phyloP scores from a whole-genome alignment of 2,888 invertebrate genomes.

The Pinctada fucata region DNA sequence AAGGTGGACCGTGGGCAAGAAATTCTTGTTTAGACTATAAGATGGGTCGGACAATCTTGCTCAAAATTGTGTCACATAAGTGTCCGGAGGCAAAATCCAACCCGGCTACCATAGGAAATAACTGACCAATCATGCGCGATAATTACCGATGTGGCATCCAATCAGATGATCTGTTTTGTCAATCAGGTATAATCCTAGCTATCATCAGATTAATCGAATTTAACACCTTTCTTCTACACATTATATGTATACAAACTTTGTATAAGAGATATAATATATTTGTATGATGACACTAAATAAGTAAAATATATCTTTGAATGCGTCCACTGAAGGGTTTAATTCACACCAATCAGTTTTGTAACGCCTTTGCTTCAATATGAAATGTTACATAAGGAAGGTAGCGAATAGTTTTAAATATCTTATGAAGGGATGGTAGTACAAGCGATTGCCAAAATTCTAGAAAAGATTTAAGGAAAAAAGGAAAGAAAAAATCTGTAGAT shows the following conservation, averaged over 20 bases:
- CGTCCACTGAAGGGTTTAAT: no score
- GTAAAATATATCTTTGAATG: no score
- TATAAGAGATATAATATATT: no score
- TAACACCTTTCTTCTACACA: neutral
- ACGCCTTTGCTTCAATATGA: no score
- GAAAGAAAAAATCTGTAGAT: neutral
- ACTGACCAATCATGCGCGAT: neutral
- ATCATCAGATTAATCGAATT: neutral
- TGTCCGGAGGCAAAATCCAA: neutral
- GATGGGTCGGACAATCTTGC: neutral
- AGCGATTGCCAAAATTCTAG: neutral
- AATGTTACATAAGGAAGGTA: no score
- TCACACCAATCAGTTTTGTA: no score
- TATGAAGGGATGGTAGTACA: no score
- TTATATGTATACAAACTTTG: no score
- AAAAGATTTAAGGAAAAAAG: neutral
- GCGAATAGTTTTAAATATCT: no score
- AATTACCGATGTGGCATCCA: neutral
- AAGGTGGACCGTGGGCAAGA: no score
- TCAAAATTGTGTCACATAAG: neutral
- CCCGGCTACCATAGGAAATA: neutral
- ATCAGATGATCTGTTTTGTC: neutral
- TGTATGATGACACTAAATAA: no score
- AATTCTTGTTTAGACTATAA: no score
- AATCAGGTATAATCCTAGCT: neutral